These are phyloP conservation scores for Molossus molossus DNA, from an alignment of 2,797 vertebrate species.

Conservation along the genomic window DNA sequence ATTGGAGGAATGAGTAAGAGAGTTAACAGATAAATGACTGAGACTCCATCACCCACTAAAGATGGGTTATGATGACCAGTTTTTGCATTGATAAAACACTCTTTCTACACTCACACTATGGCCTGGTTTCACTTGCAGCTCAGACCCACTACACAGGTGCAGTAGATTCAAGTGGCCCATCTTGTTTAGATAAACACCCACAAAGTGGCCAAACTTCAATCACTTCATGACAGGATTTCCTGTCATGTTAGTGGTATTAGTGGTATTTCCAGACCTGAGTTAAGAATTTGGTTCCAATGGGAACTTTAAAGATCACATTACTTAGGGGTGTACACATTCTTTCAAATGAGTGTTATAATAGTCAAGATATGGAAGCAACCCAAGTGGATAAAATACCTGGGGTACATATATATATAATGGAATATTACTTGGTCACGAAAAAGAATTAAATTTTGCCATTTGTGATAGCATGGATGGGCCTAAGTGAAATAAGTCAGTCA, in stretches of 20 bases:
- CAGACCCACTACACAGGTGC: neutral
- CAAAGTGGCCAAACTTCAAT: neutral
- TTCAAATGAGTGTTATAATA: neutral
- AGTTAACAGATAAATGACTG: neutral
- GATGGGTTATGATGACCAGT: neutral
- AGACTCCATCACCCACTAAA: neutral
- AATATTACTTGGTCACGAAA: neutral
- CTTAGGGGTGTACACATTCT: neutral
- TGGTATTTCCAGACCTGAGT: constrained; percentile 27
- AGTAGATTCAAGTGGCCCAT: neutral
- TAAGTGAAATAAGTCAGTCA: neutral
- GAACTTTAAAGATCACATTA: neutral
- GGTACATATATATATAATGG: neutral
- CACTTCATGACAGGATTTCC: neutral
- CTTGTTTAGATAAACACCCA: neutral
- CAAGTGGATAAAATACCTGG: neutral
- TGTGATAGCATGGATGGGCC: neutral
- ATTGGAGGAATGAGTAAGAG: neutral
- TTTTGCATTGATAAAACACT: neutral
- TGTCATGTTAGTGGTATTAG: neutral
- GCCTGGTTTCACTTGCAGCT: neutral
- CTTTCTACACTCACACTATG: neutral
- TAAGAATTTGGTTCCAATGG: constrained; percentile 23
- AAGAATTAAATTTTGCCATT: neutral
- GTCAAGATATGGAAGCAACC: neutral